Evolutionary conservation across 2,797 vertebrate genomes (phyloP), one percentile per base, ranked within the genome.

Genomic region (Naso thynnoides): DNA sequence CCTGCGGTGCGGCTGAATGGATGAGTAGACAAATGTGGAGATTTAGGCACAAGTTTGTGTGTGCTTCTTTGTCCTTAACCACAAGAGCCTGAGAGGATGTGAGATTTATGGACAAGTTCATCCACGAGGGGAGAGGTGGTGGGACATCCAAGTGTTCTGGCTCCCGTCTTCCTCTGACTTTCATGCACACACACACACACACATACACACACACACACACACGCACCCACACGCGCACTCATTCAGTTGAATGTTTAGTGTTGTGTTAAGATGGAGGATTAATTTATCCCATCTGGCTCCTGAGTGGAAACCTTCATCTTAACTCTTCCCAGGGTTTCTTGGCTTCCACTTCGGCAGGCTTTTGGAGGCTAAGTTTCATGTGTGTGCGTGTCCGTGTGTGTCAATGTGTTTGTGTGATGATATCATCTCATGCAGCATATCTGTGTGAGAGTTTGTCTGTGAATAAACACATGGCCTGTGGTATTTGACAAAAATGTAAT

Each of bases 261-360:
- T 80, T 78, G 80, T 87, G 76, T 88, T 90, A 81, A 86, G 63
- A 89, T 91, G 78, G 81, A 82, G 83, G 83, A 91, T 92, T 88
- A 86, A 91, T 93, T 90, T 84, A 88, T 88, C 78, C 84, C 86
- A 92, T 92, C 89, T 92, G 87, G 78, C 73, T 77, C 71, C 78
- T 29, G 78, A 83, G 63, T 74, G 78, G 86, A 91, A 88, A 86
- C 62, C 85, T 81, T 84, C 24, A 45, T 86, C 77, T 85, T 78
- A 86, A 86, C 79, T 86, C 80, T 90, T 88, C 81, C 83, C 87
- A 83, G 70, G 69, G 85, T 83, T 74, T 89, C 74, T 83, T 88
- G 89, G 86, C 91, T 88, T 81, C 76, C 74, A 75, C 57, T 86
- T 54, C 77, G 75, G 80, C 70, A 58, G 39, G 29, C 53, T 65